Evolutionary conservation across 2,888 invertebrate species (phyloP), one percentile per base, ranked within the genome.

Genomic region (Callinectes sapidus): DNA sequence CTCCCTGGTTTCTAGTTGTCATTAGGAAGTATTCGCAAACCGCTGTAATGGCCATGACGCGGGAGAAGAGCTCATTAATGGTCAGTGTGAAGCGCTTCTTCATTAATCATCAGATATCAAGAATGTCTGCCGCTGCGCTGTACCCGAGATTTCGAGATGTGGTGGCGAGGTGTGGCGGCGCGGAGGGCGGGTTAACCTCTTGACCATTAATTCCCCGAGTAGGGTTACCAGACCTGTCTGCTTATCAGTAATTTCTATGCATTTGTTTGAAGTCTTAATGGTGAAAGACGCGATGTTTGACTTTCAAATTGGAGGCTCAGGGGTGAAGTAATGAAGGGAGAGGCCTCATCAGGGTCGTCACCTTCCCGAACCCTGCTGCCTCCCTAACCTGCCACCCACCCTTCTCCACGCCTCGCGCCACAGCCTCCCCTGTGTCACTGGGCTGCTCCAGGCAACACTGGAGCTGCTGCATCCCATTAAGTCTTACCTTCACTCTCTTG

Each of bases 231-330:
- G 91, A 54, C 89, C n/a, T 86, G 32, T 85, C 89, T 88, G 77
- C 85, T 92, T 92, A 92, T 92, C 55, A 87, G 54, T 90, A 48
- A 92, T 92, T 92, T 92, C 71, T 92, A 90, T 92, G 90, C 90
- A 92, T 90, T 92, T 92, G 92, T 92, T 92, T 92, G 92, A 90
- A 87, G 90, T 90, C 90, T 90, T 92, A 87, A 92, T 92, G 90
- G 92, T 90, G 90, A 87, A 71, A 90, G 92, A 92, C 92, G 87
- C 87, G 88, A 87, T 87, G 92, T 92, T 92, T 92, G 92, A 92
- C 92, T 90, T 92, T 87, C 55, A 92, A 89, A 92, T 92, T 87
- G 87, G 90, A 81, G 90, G 87, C 54, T 85, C 48, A 18, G 87
- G 89, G 90, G 77, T 28, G 71, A 91, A 66, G 71, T 66, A 90